Evolutionary conservation across 2,113 vertebrate species (phyloP).

Genomic region (Brachionichthys hirsutus): DNA sequence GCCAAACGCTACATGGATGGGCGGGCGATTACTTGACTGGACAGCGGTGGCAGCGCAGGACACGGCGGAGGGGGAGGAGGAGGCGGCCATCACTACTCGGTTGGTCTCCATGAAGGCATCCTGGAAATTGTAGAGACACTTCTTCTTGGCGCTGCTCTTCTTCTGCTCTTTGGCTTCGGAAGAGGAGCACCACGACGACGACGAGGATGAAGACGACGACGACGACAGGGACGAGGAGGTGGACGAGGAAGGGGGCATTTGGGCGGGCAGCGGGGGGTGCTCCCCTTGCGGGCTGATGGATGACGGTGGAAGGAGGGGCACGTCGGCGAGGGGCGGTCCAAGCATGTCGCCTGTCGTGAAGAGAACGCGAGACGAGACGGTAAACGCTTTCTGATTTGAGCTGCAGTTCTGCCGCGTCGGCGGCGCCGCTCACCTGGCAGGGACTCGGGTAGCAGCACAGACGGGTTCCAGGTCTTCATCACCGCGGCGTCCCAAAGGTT

Average conservation of each 20-base stretch:
- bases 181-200: constrained; percentile 71
- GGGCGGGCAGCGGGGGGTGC: constrained; percentile 50
- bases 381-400: background rate
- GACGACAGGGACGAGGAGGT: constrained; percentile 65
- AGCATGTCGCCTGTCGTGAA: constrained; percentile 81
- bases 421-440: constrained; percentile 84
- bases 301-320: constrained; percentile 83
- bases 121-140: constrained; percentile 98
- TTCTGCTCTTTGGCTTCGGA: constrained; percentile 87
- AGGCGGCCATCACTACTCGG: constrained; percentile 93
- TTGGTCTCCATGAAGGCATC: constrained; percentile 96
- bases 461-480: constrained; percentile 96
- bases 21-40: constrained; percentile 93
- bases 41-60: constrained; percentile 96
- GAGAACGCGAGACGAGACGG: background rate
- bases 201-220: constrained; percentile 56
- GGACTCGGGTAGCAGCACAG: constrained; percentile 90
- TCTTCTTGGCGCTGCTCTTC: constrained; percentile 90
- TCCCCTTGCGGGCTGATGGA: constrained; percentile 73
- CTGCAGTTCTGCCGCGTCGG: no score
- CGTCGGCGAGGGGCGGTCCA: constrained; percentile 83
- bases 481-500: constrained; percentile 95
- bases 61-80: constrained; percentile 90
- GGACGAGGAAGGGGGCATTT: constrained; percentile 54
- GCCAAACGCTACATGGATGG: constrained; percentile 89